phyloP scores from a whole-genome alignment of 2,888 invertebrate species.

The Stenodema calcarata region DNA sequence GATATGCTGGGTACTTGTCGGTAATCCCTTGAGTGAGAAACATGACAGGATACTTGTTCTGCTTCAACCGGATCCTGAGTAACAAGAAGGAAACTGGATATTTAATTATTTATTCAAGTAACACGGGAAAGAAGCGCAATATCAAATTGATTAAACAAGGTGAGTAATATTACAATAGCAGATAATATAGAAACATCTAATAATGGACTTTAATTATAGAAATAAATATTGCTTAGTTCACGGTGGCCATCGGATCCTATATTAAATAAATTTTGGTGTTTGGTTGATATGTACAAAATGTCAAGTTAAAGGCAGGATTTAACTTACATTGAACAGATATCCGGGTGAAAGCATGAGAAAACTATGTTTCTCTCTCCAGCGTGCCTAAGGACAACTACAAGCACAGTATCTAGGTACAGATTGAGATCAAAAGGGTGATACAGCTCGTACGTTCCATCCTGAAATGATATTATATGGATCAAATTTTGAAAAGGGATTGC shows the following conservation, averaged over 20 bases:
- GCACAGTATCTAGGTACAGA: conserved; percentile 84
- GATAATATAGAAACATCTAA: no score
- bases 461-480: conserved; percentile 43
- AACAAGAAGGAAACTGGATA: neutral
- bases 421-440: conserved; percentile 91
- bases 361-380: conserved; percentile 84
- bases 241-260: no score
- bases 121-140: no score
- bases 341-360: conserved; percentile 95
- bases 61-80: conserved; percentile 80
- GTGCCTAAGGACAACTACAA: conserved; percentile 82
- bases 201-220: no score
- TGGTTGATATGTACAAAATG: no score
- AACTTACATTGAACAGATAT: conserved; percentile 85
- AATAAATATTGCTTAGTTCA: neutral
- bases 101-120: no score
- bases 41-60: conserved; percentile 96
- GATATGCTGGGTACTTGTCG: conserved; percentile 76
- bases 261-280: no score
- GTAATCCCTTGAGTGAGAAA: conserved; percentile 86
- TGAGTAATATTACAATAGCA: no score
- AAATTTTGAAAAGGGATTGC: neutral
- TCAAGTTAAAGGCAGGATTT: no score
- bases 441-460: conserved; percentile 86
- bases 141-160: no score